Evolutionary conservation across 2,113 vertebrate species (phyloP).

Genomic region (Gallinago jamesoni): DNA sequence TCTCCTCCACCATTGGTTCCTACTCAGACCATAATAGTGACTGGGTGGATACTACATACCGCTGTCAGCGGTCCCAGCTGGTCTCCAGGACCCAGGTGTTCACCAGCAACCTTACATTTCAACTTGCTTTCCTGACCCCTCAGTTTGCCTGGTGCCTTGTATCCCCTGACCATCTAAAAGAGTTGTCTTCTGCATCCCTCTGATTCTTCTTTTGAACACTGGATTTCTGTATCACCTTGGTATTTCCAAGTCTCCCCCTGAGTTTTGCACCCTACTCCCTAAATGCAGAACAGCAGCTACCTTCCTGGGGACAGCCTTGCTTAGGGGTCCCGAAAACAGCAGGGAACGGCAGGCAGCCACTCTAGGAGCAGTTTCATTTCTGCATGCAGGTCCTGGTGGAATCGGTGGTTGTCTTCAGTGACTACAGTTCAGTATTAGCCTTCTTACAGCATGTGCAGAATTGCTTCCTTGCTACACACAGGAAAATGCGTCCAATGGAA

Average conservation of each 20-base stretch:
- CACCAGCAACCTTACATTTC: not conserved
- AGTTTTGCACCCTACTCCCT: not conserved
- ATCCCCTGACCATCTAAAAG: not conserved
- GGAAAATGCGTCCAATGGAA: not conserved
- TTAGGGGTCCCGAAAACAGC: rapidly evolving
- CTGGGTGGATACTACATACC: no score
- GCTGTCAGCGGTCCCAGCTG: not conserved
- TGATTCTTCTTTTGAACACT: not conserved
- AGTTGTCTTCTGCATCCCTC: not conserved
- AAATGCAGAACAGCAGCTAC: not conserved
- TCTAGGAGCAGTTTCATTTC: not conserved
- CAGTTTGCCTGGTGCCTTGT: not conserved
- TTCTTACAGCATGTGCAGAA: not conserved
- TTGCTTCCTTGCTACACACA: not conserved
- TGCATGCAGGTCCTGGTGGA: not conserved
- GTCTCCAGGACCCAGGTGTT: not conserved
- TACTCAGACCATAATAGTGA: not conserved
- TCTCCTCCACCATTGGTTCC: not conserved
- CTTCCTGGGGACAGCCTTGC: not conserved
- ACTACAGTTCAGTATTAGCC: not conserved
- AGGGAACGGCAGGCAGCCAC: not conserved
- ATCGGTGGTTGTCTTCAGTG: not conserved
- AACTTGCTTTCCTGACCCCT: not conserved
- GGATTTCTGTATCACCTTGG: not conserved
- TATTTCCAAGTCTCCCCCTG: not conserved